Evolutionary conservation across 2,797 vertebrate species (phyloP).

Genomic region (Anguilla obscura): DNA sequence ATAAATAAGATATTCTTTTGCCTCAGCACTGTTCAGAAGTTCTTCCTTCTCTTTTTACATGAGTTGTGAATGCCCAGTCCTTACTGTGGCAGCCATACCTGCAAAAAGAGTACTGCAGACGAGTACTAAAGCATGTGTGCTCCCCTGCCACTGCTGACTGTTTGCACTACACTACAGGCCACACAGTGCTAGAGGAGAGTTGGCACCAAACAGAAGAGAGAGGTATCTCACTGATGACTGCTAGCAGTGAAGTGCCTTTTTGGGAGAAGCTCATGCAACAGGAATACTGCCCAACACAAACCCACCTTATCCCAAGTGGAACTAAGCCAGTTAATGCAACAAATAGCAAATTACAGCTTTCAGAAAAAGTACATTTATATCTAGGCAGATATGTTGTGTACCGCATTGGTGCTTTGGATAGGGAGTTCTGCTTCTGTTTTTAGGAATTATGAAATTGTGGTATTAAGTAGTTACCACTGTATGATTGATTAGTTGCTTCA

Average conservation of each 20-base stretch:
- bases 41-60: not conserved
- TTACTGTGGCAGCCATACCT: not conserved
- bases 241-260: not conserved
- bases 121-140: not conserved
- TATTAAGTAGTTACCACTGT: not conserved
- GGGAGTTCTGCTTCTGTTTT: not conserved
- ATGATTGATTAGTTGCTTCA: conserved; percentile 3
- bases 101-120: not conserved
- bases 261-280: not conserved
- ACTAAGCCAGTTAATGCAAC: not conserved
- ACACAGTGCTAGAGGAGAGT: not conserved
- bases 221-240: not conserved
- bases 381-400: not conserved
- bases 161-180: not conserved
- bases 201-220: not conserved
- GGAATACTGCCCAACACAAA: not conserved
- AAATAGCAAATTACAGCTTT: not conserved
- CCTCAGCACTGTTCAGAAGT: not conserved
- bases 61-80: not conserved
- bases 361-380: not conserved
- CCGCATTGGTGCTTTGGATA: not conserved
- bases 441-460: not conserved
- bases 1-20: not conserved
- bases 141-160: not conserved
- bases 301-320: not conserved